Percentiles rank a stretch among this genome's conserved stretches.
Conservation (phyloP, 2,797 vertebrate genomes). For the Acrocephalus scirpaceus region DNA sequence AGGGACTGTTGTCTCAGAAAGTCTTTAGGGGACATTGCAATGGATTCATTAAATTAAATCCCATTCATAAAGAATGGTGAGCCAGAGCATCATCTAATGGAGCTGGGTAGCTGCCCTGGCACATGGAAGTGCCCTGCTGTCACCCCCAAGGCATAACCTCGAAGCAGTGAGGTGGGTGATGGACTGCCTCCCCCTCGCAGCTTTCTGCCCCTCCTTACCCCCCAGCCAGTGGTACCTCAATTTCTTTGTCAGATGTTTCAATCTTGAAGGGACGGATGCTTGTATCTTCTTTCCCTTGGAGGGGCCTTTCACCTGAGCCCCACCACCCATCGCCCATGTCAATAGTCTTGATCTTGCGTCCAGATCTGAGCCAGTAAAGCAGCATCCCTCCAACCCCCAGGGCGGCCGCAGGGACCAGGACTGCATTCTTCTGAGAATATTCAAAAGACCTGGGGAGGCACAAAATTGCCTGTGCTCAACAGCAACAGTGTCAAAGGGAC, state of each 20-base stretch:
- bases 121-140: not conserved
- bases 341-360: slow-evolving; percentile 71
- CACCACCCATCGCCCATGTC: slow-evolving; percentile 88
- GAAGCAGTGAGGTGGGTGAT: not conserved
- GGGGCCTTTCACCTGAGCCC: slow-evolving; percentile 76
- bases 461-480: not conserved
- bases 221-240: slow-evolving; percentile 70
- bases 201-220: not conserved
- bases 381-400: slow-evolving; percentile 78
- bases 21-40: not conserved
- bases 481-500: not conserved
- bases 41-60: not conserved
- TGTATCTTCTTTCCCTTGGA: slow-evolving; percentile 68
- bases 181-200: not conserved
- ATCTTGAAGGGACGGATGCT: slow-evolving; percentile 80
- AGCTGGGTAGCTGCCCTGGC: not conserved
- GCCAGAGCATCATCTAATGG: not conserved
- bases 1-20: not conserved
- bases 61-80: not conserved
- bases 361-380: slow-evolving; percentile 74
- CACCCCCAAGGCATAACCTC: not conserved
- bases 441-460: slow-evolving; percentile 52
- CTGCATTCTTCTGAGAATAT: slow-evolving; percentile 48
- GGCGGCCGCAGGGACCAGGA: slow-evolving; percentile 56
- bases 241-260: slow-evolving; percentile 82